Conservation (phyloP, 2,113 vertebrate species). For the Tachuris rubrigastra region DNA sequence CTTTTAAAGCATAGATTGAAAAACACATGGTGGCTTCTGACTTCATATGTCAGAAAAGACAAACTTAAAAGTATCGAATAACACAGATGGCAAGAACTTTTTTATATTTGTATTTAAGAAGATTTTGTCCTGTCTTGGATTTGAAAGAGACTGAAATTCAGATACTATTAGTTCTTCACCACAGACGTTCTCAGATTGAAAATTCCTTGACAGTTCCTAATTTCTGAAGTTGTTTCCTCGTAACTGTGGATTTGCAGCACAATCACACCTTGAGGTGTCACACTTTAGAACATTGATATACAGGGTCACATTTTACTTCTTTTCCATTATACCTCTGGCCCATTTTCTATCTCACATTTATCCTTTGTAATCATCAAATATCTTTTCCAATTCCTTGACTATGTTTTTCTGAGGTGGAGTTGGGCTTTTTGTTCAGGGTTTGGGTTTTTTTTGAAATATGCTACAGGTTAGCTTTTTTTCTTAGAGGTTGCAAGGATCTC, state of each 20-base stretch:
- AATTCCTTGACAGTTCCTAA: neutral
- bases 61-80: neutral
- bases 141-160: neutral
- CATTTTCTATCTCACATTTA: neutral
- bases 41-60: neutral
- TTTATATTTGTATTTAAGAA: neutral
- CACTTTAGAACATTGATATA: neutral
- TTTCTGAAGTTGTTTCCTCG: neutral
- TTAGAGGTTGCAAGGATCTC: neutral
- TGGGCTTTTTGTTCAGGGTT: neutral
- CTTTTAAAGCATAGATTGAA: neutral
- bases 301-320: neutral
- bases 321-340: neutral
- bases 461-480: neutral
- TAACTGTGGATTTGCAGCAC: neutral
- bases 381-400: neutral
- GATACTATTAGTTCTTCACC: neutral
- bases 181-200: neutral
- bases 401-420: neutral
- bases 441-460: neutral
- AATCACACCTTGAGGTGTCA: neutral
- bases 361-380: neutral
- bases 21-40: neutral
- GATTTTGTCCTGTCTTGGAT: neutral
- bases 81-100: neutral